phyloP scores from a whole-genome alignment of 2,113 vertebrate species.

The Etheostoma spectabile region DNA sequence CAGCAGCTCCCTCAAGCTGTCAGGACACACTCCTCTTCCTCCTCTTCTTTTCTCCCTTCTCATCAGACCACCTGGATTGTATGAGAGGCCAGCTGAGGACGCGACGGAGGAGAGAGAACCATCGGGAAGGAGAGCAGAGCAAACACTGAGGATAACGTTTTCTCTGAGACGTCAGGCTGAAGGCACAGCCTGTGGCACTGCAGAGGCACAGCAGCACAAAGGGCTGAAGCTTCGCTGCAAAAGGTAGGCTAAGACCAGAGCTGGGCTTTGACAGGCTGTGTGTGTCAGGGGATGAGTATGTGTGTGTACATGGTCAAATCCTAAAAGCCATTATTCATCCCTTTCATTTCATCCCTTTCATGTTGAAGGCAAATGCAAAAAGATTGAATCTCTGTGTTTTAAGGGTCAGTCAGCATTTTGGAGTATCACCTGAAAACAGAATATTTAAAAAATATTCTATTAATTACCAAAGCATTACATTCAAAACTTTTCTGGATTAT shows the following conservation, averaged over 20 bases:
- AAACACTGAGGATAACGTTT: conserved; percentile 62
- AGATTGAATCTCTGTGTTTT: conserved; percentile 6
- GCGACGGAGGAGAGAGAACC: conserved; percentile 20
- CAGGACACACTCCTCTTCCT: conserved; percentile 65
- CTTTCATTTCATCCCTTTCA: conserved; percentile 20
- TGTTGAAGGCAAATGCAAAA: conserved; percentile 20
- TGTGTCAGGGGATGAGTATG: conserved; percentile 19
- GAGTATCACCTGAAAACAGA: neutral
- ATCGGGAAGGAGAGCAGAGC: conserved; percentile 2
- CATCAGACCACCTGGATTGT: conserved; percentile 69
- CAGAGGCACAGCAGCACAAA: conserved; percentile 64
- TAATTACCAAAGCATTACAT: neutral
- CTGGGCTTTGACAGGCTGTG: neutral
- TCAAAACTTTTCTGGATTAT: neutral
- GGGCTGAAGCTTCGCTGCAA: conserved; percentile 42
- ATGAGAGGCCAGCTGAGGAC: conserved; percentile 60
- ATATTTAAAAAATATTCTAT: neutral
- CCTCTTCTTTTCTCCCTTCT: conserved; percentile 43
- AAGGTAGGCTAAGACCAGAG: conserved; percentile 67
- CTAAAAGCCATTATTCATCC: neutral
- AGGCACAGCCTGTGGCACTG: conserved; percentile 65
- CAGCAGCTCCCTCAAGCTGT: conserved; percentile 68
- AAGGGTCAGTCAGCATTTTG: neutral
- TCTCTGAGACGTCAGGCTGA: conserved; percentile 60
- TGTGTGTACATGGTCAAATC: conserved; percentile 8